Base-by-base conservation (phyloP, 1,140 invertebrate species). In the Mactra quadrangularis region DNA sequence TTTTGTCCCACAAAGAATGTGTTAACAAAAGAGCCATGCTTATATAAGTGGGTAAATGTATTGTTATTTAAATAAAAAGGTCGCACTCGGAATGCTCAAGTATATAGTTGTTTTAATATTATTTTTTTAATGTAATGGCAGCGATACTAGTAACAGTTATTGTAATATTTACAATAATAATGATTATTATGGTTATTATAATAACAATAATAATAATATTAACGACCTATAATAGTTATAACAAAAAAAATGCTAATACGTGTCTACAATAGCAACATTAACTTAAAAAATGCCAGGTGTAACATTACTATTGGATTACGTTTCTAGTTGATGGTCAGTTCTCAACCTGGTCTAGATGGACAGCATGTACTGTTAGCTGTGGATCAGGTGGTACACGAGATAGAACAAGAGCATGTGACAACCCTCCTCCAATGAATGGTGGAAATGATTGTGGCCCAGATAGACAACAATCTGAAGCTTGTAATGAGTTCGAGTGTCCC, bases 41-140 rank as follows among this genome's bases (percentile, higher is more conserved):
- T 19, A 4, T 53, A 22, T n/a, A 53, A 53, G 45, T 11, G 19
- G 19, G 9, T n/a, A n/a, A n/a, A n/a, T n/a, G n/a, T n/a, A n/a
- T n/a, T n/a, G n/a, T n/a, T n/a, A n/a, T n/a, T n/a, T n/a, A n/a
- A n/a, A n/a, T n/a, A n/a, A n/a, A n/a, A n/a, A n/a, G n/a, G n/a
- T n/a, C n/a, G n/a, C n/a, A 47, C 7, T 47, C 19, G 9, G 19
- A 47, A 11, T 90, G 89, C 79, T 85, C 89, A 78, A 84, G 87
- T 89, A n/a, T n/a, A n/a, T n/a, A n/a, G n/a, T n/a, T n/a, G n/a
- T n/a, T n/a, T n/a, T n/a, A n/a, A n/a, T n/a, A n/a, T n/a, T n/a
- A n/a, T n/a, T n/a, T n/a, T n/a, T n/a, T n/a, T n/a, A n/a, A n/a
- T n/a, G n/a, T n/a, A n/a, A n/a, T n/a, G n/a, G n/a, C n/a, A n/a